Percentiles rank a stretch among this genome's conserved stretches.
phyloP scores from a whole-genome alignment of 2,113 vertebrate genomes.

The Nothoprocta pentlandii region DNA sequence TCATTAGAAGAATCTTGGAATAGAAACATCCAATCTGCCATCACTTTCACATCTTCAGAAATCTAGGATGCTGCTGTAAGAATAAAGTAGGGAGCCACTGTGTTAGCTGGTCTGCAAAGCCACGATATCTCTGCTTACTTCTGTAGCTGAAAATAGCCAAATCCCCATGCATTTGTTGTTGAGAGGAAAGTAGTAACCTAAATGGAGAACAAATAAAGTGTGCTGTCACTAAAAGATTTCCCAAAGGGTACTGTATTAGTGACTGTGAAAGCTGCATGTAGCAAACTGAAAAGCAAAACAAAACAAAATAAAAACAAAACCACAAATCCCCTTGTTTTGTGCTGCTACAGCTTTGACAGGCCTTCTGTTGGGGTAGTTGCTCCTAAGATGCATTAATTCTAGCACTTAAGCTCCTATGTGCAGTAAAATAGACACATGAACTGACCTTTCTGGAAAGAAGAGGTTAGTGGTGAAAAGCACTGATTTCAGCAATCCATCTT shows the following conservation, averaged over 20 bases:
- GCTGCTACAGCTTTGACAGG: slow-evolving; percentile 14
- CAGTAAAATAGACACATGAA: slow-evolving; percentile 5
- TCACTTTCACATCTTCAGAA: background rate
- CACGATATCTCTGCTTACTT: background rate
- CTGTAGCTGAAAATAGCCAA: background rate
- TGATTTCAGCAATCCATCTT: slow-evolving; percentile 11
- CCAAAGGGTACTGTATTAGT: background rate
- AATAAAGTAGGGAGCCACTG: background rate
- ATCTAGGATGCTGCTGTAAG: background rate
- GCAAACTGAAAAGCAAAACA: background rate
- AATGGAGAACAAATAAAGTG: slow-evolving; percentile 22
- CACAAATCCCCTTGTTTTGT: slow-evolving; percentile 11
- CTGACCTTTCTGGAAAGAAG: slow-evolving; percentile 41
- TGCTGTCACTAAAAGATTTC: background rate
- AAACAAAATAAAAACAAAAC: background rate
- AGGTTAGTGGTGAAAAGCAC: slow-evolving; percentile 20
- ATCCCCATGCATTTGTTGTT: background rate
- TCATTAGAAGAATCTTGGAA: background rate
- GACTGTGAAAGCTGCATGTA: background rate
- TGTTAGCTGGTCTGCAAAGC: background rate
- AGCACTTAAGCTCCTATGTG: slow-evolving; percentile 8
- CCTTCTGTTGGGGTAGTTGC: background rate
- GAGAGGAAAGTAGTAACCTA: background rate
- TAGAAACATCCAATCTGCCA: background rate
- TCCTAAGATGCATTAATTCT: slow-evolving; percentile 43